Percentiles rank a stretch among this genome's conserved stretches.
These are phyloP conservation scores for Caenorhabditis sulstoni DNA, from an alignment of 2,888 invertebrate species.

Conservation along the genomic window DNA sequence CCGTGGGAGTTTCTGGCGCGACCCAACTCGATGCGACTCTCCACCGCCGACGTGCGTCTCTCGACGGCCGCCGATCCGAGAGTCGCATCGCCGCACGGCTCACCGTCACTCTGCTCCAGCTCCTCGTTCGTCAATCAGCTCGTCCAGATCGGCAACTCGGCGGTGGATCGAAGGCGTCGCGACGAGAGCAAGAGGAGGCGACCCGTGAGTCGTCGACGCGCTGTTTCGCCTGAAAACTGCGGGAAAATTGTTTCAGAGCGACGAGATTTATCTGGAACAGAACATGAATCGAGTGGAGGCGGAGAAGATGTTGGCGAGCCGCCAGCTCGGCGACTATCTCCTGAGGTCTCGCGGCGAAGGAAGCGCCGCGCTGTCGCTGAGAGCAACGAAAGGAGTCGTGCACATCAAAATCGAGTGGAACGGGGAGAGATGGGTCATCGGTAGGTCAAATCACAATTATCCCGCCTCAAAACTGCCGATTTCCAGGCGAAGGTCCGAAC, in stretches of 20 bases:
- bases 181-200: conserved; percentile 49
- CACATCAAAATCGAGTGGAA: conserved; percentile 78
- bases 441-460: conserved; percentile 47
- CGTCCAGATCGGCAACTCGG: conserved; percentile 64
- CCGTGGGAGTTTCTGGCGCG: conserved; percentile 79
- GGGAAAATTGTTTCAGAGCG: conserved; percentile 23
- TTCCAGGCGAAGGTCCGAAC: conserved; percentile 72
- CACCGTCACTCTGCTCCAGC: conserved; percentile 51
- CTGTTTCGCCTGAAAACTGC: no score
- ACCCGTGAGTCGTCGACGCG: conserved; percentile 33
- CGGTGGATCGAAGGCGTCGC: conserved; percentile 55
- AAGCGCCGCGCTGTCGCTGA: conserved; percentile 75
- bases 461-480: neutral
- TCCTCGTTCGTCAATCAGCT: conserved; percentile 67
- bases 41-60: conserved; percentile 50
- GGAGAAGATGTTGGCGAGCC: conserved; percentile 71
- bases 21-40: conserved; percentile 63
- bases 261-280: conserved; percentile 59
- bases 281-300: conserved; percentile 77
- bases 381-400: conserved; percentile 69
- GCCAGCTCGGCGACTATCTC: conserved; percentile 74
- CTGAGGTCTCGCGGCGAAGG: conserved; percentile 65
- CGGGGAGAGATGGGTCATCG: conserved; percentile 75
- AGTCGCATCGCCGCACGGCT: conserved; percentile 43
- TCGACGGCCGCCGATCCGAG: conserved; percentile 19